phyloP scores from a whole-genome alignment of 2,797 vertebrate species.

The Gymnopithys bicolor region DNA sequence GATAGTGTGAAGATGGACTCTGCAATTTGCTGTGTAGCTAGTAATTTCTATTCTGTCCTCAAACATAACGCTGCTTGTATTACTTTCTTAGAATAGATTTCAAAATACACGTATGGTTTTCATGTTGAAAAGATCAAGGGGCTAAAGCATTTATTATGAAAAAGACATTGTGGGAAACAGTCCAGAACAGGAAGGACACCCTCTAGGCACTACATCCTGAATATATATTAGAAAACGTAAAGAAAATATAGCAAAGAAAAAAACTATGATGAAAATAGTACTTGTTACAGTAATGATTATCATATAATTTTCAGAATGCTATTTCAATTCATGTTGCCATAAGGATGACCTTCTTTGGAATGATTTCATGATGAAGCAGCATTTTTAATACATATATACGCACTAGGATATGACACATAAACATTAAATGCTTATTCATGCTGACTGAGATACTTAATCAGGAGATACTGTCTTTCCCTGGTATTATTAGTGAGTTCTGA shows the following conservation, averaged over 20 bases:
- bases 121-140: neutral
- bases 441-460: conserved; percentile 25
- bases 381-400: neutral
- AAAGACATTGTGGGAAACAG: neutral
- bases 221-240: neutral
- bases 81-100: neutral
- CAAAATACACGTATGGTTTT: neutral
- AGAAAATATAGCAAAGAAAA: neutral
- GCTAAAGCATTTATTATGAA: neutral
- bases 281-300: neutral
- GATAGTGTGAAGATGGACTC: neutral
- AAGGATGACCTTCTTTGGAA: neutral
- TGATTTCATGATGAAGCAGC: neutral
- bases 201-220: neutral
- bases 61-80: neutral
- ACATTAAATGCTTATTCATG: conserved; percentile 46
- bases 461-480: conserved; percentile 5
- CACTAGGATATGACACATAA: neutral
- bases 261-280: neutral
- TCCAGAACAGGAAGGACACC: neutral
- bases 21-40: neutral
- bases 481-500: conserved; percentile 25
- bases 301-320: neutral
- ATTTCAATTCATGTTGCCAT: neutral
- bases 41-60: neutral